Evolutionary conservation across 2,113 vertebrate genomes (phyloP).

Genomic region (Petrocephalus zakoni): DNA sequence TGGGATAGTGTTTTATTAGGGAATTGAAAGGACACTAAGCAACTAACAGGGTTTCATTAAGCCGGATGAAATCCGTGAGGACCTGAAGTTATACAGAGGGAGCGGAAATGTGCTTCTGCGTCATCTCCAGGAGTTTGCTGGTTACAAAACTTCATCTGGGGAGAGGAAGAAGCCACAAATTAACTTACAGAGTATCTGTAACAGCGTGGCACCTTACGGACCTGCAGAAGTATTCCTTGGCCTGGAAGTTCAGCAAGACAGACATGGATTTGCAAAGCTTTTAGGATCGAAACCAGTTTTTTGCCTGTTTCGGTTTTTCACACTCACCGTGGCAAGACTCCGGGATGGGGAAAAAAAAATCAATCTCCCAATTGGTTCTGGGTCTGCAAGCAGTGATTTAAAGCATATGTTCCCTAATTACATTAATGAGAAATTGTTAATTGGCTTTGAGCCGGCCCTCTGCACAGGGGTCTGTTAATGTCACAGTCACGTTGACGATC

Average conservation of each 20-base stretch:
- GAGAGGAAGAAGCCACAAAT: neutral
- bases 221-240: neutral
- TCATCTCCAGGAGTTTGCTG: conserved; percentile 6
- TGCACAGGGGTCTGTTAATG: conserved; percentile 59
- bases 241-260: conserved; percentile 8
- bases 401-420: conserved; percentile 82
- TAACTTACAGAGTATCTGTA: neutral
- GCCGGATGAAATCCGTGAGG: neutral
- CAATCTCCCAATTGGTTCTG: conserved; percentile 62
- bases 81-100: neutral
- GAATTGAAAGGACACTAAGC: conserved; percentile 12
- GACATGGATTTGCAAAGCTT: conserved; percentile 31
- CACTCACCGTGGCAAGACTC: conserved; percentile 43
- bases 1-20: conserved; percentile 15
- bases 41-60: conserved; percentile 18
- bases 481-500: conserved; percentile 61
- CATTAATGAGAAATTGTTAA: conserved; percentile 72
- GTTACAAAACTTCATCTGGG: neutral
- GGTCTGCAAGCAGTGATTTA: conserved; percentile 68
- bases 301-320: conserved; percentile 56
- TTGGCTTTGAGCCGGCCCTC: conserved; percentile 59
- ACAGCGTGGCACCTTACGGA: neutral
- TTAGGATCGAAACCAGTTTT: conserved; percentile 27
- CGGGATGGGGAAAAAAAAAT: conserved; percentile 38
- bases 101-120: neutral